phyloP scores from a whole-genome alignment of 2,888 invertebrate species.

The Anticlea derivata region DNA sequence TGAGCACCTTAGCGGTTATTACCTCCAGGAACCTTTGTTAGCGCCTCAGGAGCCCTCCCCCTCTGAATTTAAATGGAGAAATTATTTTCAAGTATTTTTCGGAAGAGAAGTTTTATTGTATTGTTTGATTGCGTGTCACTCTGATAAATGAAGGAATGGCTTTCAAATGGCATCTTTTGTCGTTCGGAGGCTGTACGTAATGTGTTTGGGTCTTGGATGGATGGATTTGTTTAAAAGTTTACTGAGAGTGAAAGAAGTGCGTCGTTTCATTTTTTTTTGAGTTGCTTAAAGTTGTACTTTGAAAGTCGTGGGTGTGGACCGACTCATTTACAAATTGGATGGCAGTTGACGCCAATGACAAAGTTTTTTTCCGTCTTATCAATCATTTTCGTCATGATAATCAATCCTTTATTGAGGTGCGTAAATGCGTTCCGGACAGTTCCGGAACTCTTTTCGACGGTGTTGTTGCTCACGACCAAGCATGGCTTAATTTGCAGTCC shows the following conservation, averaged over 20 bases:
- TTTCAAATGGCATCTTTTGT: constrained; percentile 73
- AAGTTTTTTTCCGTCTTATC: not conserved
- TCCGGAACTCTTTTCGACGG: no score
- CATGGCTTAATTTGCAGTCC: no score
- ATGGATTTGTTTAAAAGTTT: constrained; percentile 80
- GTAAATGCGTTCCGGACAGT: no score
- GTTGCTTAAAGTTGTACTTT: constrained; percentile 20
- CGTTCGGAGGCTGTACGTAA: constrained; percentile 62
- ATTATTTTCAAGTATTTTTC: constrained; percentile 83
- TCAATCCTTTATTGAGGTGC: no score
- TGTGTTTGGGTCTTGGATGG: constrained; percentile 63
- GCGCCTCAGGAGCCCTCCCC: constrained; percentile 60
- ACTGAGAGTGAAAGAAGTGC: constrained; percentile 40
- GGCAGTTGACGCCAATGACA: not conserved
- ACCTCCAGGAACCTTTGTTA: constrained; percentile 74
- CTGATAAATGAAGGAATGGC: constrained; percentile 78
- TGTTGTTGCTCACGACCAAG: no score
- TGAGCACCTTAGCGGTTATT: constrained; percentile 68
- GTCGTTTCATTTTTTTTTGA: constrained; percentile 13
- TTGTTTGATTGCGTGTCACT: constrained; percentile 83
- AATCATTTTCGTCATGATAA: no score
- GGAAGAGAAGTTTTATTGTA: constrained; percentile 82
- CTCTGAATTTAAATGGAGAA: constrained; percentile 82
- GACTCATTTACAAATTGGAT: constrained; percentile 2
- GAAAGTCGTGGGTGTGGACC: not conserved